These are phyloP conservation scores for Protonibea diacanthus DNA, from an alignment of 2,797 vertebrate genomes.

Conservation along the genomic window DNA sequence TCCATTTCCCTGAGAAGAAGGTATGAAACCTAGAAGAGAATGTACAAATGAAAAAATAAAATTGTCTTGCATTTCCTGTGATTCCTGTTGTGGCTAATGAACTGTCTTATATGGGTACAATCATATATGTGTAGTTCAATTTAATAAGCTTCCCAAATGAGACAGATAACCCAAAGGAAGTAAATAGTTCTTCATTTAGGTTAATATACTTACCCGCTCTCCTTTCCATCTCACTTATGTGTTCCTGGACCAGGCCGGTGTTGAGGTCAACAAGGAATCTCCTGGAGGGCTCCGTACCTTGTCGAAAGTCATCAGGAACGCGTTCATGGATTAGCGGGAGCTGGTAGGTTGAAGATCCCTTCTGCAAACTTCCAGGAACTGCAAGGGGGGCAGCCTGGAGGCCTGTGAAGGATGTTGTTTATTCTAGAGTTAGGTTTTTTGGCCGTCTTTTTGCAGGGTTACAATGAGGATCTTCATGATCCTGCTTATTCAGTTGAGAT, in stretches of 20 bases:
- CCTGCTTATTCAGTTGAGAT: background rate
- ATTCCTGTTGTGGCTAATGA: background rate
- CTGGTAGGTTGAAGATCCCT: slow-evolving; percentile 13
- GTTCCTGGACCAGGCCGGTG: slow-evolving; percentile 65
- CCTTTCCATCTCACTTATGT: slow-evolving; percentile 67
- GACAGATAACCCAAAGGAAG: background rate
- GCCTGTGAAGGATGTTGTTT: slow-evolving; percentile 57
- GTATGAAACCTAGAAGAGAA: slow-evolving; percentile 47
- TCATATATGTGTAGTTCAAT: background rate
- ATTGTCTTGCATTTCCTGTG: too few species aligned
- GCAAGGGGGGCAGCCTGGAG: slow-evolving; percentile 73
- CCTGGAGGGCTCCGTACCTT: slow-evolving; percentile 71
- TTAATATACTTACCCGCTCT: slow-evolving; percentile 44
- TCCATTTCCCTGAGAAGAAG: slow-evolving; percentile 46
- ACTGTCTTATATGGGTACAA: too few species aligned
- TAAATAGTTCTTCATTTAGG: background rate
- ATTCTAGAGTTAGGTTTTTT: background rate
- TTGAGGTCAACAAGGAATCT: slow-evolving; percentile 69
- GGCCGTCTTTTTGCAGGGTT: too few species aligned
- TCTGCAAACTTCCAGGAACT: slow-evolving; percentile 30
- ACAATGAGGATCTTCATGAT: background rate
- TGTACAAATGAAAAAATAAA: background rate
- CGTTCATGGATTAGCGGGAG: background rate
- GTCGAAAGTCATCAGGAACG: slow-evolving; percentile 36
- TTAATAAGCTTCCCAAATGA: background rate